Evolutionary conservation across 2,797 vertebrate species (phyloP), one percentile per base, ranked within the genome.

Genomic region (Halcyon badia): DNA sequence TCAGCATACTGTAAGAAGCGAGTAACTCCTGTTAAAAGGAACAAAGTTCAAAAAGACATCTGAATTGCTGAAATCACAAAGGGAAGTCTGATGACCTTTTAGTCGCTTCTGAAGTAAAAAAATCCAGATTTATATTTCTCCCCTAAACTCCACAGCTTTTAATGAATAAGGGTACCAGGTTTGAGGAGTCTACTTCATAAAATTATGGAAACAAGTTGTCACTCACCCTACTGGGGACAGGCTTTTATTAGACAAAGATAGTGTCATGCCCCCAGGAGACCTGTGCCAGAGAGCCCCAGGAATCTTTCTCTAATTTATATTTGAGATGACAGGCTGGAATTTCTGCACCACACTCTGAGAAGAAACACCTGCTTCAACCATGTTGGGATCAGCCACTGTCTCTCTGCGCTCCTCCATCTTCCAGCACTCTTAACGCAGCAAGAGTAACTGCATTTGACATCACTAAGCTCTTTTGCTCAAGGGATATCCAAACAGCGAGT

Each of bases 281-380:
- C 68, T 80, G 75, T 73, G 71, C 44, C 39, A 75, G 78, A 90
- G 20, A 77, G 76, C 64, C 42, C 20, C 84, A 91, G 85, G 73
- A 95, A 93, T 78, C 39, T 19, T 90, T 13, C 37, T 82, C 35
- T 91, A 91, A 95, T 91, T 96, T 95, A 10, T 88, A 87, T 91
- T 56, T 94, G 87, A 86, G 65, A 69, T 88, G 72, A 92, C 84
- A 94, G 66, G 33, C 54, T 86, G 83, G 42, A 48, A 92, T 91
- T 96, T 94, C 84, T 92, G 52, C 39, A 54, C 30, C 58, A 75
- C 41, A 12, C 41, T 77, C 41, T 8, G 37, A 88, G 87, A 58
- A 93, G 68, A 89, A 52, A 33, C 89, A 94, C 89, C 56, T 85
- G 81, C 52, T 61, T 78, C 72, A 91, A 22, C 44, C 65, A 87